A percentile compares a stretch with the other conserved stretches of the same genome.
Conservation (phyloP, 2,797 vertebrate genomes). For the Enteromius radiatus region DNA sequence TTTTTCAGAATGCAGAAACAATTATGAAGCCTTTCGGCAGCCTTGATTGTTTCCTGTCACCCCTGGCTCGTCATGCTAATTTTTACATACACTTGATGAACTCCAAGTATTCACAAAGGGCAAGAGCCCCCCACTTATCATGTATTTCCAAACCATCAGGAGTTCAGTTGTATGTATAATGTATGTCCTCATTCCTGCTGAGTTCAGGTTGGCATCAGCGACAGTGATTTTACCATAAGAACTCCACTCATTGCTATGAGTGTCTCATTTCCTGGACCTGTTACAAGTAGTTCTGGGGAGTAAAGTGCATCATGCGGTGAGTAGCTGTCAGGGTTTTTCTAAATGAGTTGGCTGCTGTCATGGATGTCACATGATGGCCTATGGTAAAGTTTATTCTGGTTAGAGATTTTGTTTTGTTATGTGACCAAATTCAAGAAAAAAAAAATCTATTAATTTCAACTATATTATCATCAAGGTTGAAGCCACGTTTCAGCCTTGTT, state of each 20-base stretch:
- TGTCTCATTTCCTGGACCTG: conserved; percentile 27
- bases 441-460: too few relatives aligned
- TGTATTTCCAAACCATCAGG: conserved; percentile 67
- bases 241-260: conserved; percentile 15
- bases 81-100: conserved; percentile 71
- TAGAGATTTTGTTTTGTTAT: too few relatives aligned
- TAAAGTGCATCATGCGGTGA: background rate
- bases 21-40: conserved; percentile 70
- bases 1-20: conserved; percentile 70
- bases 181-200: conserved; percentile 59
- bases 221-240: conserved; percentile 17
- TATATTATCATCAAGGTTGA: background rate
- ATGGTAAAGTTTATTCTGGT: background rate
- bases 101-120: conserved; percentile 68
- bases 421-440: background rate
- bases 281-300: conserved; percentile 11
- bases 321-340: conserved; percentile 1
- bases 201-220: background rate
- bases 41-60: conserved; percentile 71
- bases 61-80: conserved; percentile 65
- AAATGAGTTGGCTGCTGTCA: background rate
- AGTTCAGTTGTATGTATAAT: conserved; percentile 67
- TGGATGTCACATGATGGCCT: background rate
- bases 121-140: conserved; percentile 64
- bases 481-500: background rate